Conservation (phyloP, 2,797 vertebrate genomes). For the Sebastes variabilis region DNA sequence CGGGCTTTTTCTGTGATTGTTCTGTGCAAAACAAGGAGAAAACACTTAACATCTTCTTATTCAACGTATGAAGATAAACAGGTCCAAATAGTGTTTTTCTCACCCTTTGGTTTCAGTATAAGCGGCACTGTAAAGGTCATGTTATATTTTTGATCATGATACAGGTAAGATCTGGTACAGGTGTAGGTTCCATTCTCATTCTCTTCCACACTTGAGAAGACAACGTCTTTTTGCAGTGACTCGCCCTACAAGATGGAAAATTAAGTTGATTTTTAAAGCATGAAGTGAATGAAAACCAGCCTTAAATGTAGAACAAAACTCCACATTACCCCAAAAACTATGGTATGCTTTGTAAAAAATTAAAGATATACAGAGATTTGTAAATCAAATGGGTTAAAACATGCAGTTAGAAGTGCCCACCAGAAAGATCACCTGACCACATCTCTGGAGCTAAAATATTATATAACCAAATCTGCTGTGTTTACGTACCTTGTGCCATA, state of each 20-base stretch:
- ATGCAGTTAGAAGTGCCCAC: not conserved
- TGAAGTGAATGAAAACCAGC: not conserved
- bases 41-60: too few species aligned
- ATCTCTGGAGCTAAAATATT: not conserved
- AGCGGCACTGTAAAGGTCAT: slow-evolving; percentile 25
- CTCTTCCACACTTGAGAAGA: not conserved
- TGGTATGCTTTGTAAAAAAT: not conserved
- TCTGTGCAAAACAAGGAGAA: too few species aligned
- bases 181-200: slow-evolving; percentile 44
- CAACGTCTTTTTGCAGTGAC: fast-evolving
- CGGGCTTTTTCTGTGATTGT: fast-evolving
- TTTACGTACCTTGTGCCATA: slow-evolving; percentile 67
- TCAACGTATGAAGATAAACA: too few species aligned
- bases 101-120: slow-evolving; percentile 6
- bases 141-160: slow-evolving; percentile 44
- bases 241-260: slow-evolving; percentile 10
- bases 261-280: not conserved
- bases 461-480: not conserved
- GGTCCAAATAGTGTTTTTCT: not conserved
- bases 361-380: not conserved
- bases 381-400: not conserved
- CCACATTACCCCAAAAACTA: not conserved
- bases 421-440: not conserved
- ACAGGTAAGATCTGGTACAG: slow-evolving; percentile 46
- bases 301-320: not conserved